phyloP scores from a whole-genome alignment of 2,888 invertebrate genomes.

The Scelioninae gen. 2 region DNA sequence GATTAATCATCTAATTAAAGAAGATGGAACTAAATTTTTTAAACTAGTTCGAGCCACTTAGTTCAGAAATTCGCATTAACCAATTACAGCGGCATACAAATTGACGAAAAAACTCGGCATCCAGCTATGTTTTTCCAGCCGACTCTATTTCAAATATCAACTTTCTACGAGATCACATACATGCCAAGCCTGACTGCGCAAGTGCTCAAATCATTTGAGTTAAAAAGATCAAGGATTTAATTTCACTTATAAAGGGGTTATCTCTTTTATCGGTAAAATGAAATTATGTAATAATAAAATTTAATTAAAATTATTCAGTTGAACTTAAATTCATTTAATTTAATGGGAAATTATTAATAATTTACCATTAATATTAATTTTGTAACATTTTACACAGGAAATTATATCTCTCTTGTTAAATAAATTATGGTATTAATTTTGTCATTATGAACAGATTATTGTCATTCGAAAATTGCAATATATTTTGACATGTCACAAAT shows the following conservation, averaged over 20 bases:
- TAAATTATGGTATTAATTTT: no score
- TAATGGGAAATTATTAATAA: no score
- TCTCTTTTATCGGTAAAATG: no score
- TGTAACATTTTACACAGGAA: no score
- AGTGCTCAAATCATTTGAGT: background rate
- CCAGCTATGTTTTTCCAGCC: conserved; percentile 13
- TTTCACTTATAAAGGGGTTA: no score
- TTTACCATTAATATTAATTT: no score
- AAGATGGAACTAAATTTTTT: conserved; percentile 31
- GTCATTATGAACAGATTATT: no score
- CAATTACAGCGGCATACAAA: conserved; percentile 30
- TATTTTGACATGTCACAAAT: no score
- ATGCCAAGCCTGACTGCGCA: conserved; percentile 4
- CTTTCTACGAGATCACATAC: conserved; percentile 24
- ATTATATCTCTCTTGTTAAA: no score
- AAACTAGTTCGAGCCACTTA: conserved; percentile 20
- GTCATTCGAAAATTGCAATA: no score
- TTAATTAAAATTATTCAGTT: no score
- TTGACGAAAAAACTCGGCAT: conserved; percentile 20
- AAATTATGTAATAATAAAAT: background rate
- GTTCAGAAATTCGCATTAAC: conserved; percentile 12
- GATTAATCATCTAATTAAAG: conserved; percentile 32
- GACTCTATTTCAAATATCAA: conserved; percentile 18
- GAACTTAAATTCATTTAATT: no score
- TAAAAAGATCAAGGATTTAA: conserved; percentile 11